Conservation (phyloP, 2,888 invertebrate genomes). For the Chymomyza fuscimana region DNA sequence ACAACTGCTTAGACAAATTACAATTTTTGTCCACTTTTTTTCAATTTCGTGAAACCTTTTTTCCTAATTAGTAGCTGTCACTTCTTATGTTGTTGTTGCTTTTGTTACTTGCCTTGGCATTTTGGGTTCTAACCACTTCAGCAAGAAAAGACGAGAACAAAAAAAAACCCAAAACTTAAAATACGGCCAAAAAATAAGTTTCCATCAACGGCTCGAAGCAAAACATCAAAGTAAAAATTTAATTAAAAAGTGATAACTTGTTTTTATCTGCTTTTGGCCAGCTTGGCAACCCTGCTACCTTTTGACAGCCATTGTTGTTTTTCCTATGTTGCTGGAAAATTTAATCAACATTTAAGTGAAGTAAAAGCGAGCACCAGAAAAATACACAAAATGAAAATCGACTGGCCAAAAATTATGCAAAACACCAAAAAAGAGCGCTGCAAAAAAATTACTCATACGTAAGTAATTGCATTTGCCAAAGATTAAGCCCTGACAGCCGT, state of each 20-base stretch:
- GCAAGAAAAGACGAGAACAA: background rate
- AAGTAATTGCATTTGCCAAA: slow-evolving; percentile 59
- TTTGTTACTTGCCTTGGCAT: background rate
- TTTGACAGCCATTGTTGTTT: background rate
- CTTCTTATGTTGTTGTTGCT: background rate
- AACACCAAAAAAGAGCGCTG: no score
- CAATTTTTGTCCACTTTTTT: no score
- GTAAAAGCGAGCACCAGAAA: background rate
- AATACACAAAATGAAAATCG: slow-evolving; percentile 4
- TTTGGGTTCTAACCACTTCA: background rate
- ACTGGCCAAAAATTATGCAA: slow-evolving; percentile 44
- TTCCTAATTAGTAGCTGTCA: no score
- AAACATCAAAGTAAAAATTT: slow-evolving; percentile 67
- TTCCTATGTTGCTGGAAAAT: background rate
- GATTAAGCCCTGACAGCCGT: slow-evolving; percentile 37
- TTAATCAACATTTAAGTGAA: slow-evolving; percentile 1
- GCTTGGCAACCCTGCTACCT: slow-evolving; percentile 5
- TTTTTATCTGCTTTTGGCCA: slow-evolving; percentile 33
- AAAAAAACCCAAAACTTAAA: background rate
- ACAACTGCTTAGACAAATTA: no score
- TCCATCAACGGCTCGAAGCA: background rate
- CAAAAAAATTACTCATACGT: slow-evolving; percentile 60
- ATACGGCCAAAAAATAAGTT: background rate
- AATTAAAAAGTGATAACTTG: slow-evolving; percentile 70
- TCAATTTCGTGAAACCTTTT: no score